Base-by-base conservation (phyloP, 2,113 vertebrate species). In the Pteronura brasiliensis region DNA sequence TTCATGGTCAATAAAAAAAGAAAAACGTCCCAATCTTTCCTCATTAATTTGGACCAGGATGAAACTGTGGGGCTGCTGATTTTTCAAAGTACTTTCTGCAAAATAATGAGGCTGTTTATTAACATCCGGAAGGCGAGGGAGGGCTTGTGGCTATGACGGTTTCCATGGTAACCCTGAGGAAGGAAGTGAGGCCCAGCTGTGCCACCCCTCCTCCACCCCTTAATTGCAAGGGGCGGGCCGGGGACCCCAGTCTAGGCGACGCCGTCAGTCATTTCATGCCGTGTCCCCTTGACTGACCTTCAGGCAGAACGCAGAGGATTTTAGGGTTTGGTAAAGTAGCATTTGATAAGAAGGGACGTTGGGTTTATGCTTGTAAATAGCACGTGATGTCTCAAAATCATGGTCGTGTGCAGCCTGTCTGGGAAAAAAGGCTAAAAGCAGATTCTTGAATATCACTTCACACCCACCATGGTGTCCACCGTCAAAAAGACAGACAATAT, bases 31-130 rank as follows among this genome's bases (percentile, higher is more conserved):
- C 87, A 67, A 97, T 96, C 97, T 98, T 97, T 79, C 0, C 95
- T 98, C 97, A 96, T 99, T 98, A 99, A 98, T 98, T 97, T 94
- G 98, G 98, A 61, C 91, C 97, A 11, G 93, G 96, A 97, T 95
- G 42, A 72, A 97, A 96, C 97, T 0, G 1, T 39, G 95, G 93
- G 98, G 92, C 97, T 97, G 97, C 98, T 92, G 97, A 80, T 98
- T 95, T 98, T 99, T 97, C 97, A 57, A 61, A 98, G 96, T 93
- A 97, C 98, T 98, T 98, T 98, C 98, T 98, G 96, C 95, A 89
- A 97, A 98, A 98, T 98, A 99, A 98, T 98, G 98, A 99, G 98
- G 97, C 98, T 98, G 98, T 99, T 99, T 99, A 98, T 99, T 98
- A 98, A 98, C 93, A 98, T 52, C 92, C 94, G 97, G 71, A 55